Evolutionary conservation across 2,888 invertebrate genomes (phyloP), one percentile per base, ranked within the genome.

Genomic region (Apamea crenata): DNA sequence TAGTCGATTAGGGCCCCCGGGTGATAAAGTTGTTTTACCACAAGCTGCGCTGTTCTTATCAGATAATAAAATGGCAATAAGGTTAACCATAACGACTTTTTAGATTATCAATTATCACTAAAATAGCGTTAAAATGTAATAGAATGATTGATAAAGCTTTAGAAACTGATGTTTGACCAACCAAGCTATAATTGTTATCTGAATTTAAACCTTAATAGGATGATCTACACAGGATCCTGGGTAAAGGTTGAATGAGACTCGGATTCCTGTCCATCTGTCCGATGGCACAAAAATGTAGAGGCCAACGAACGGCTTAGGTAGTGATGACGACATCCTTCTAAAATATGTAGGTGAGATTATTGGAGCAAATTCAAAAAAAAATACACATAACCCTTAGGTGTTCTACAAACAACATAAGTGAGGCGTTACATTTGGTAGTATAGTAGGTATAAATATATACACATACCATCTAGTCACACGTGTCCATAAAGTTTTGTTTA

Each of bases 401-500:
- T 81, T 61, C 7, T 56, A 65, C 68, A 84, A 77, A 84, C 69
- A 87, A 75, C 21, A 63, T 79, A 56, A 76, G 67, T 80, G 77
- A 74, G 32, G 61, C 69, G 69, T 82, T 69, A 81, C 68, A 44
- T 81, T 70, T 76, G 29, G 14, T 12, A 53, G 36, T 74, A 16
- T 12, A 53, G 36, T 74, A 16, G 7, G 32, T 56, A 67, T 53
- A n/a, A n/a, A n/a, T n/a, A 59, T n/a, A 56, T n/a, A n/a, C n/a
- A 12, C 21, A 72, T 1, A 56, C 10, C 56, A 78, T 86, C 74
- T 76, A 69, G 80, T 74, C 77, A 76, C 76, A 80, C 70, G 65
- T 77, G 75, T 77, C 56, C 44, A 75, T 70, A 74, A 72, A 69
- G 70, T 85, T 85, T 86, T 84, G 80, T 90, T 88, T 88, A 82